Conservation (phyloP, 2,797 vertebrate species). For the Catamblyrhynchus diadema region DNA sequence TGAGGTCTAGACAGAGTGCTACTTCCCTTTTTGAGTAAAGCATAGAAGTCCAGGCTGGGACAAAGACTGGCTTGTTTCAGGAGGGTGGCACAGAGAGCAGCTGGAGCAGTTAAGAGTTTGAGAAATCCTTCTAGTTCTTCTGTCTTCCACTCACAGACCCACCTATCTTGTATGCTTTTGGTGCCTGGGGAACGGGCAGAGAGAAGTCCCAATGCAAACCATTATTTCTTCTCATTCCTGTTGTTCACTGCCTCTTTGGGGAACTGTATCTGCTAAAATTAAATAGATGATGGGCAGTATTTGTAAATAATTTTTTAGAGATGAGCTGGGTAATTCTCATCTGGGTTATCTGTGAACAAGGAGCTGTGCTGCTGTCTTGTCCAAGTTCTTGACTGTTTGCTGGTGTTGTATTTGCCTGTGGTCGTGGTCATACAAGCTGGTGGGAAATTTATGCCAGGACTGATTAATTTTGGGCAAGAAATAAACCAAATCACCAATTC, state of each 20-base stretch:
- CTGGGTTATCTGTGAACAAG: background rate
- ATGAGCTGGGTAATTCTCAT: background rate
- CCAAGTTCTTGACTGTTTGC: background rate
- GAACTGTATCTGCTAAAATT: background rate
- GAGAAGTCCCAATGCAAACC: background rate
- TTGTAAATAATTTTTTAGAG: background rate
- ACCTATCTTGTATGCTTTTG: background rate
- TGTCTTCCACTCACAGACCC: background rate
- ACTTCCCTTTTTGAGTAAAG: background rate
- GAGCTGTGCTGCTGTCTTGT: background rate
- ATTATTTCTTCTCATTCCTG: background rate
- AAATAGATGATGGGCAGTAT: background rate
- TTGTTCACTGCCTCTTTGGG: background rate
- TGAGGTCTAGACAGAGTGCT: background rate
- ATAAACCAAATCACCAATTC: background rate
- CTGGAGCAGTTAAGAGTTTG: constrained; percentile 57
- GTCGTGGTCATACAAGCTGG: background rate
- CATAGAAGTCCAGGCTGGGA: background rate
- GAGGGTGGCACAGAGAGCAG: constrained; percentile 29
- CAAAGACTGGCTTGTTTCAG: constrained; percentile 62
- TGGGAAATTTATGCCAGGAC: background rate
- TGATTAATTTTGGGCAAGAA: background rate
- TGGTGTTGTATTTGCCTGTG: background rate
- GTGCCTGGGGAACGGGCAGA: background rate
- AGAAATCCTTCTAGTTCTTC: background rate